Conservation (phyloP, 2,888 invertebrate genomes). For the Hirtodrosophila cameraria region DNA sequence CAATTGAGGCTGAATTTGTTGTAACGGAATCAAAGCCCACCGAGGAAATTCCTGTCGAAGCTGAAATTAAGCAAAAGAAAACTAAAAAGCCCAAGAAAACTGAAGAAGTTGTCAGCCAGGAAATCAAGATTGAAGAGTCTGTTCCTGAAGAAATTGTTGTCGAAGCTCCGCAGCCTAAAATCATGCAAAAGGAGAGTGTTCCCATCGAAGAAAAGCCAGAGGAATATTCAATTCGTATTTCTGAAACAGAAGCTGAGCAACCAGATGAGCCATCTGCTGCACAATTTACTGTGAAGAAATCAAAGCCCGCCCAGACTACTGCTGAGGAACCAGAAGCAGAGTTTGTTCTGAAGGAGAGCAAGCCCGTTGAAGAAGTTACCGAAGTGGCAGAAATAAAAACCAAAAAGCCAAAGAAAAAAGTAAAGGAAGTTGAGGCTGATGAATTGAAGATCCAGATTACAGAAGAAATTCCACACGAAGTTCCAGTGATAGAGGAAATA, state of each 20-base stretch:
- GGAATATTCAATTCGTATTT: constrained; percentile 45
- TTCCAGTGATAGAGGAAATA: constrained; percentile 69
- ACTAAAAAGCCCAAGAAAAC: constrained; percentile 70
- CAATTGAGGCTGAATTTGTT: constrained; percentile 71
- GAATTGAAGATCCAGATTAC: constrained; percentile 73
- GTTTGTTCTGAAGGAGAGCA: constrained; percentile 60
- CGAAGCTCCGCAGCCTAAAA: constrained; percentile 44
- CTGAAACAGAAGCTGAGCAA: constrained; percentile 47
- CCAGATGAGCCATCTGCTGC: constrained; percentile 63
- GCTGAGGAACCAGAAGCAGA: constrained; percentile 66
- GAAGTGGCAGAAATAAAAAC: constrained; percentile 69
- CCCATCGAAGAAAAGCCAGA: constrained; percentile 47
- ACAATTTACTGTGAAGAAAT: constrained; percentile 63
- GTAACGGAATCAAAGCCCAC: constrained; percentile 68
- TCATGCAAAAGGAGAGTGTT: constrained; percentile 33
- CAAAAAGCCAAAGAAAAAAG: constrained; percentile 75
- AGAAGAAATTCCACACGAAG: constrained; percentile 70
- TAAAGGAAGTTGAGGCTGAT: constrained; percentile 68
- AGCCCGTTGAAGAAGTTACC: constrained; percentile 73
- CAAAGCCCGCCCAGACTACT: constrained; percentile 50
- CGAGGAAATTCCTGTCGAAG: constrained; percentile 70
- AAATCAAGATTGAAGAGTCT: constrained; percentile 72
- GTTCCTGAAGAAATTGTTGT: constrained; percentile 41
- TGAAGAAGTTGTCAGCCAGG: constrained; percentile 64
- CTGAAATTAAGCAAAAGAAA: constrained; percentile 73